Base-by-base conservation (phyloP, 2,888 invertebrate genomes). In the Harmothoe impar region DNA sequence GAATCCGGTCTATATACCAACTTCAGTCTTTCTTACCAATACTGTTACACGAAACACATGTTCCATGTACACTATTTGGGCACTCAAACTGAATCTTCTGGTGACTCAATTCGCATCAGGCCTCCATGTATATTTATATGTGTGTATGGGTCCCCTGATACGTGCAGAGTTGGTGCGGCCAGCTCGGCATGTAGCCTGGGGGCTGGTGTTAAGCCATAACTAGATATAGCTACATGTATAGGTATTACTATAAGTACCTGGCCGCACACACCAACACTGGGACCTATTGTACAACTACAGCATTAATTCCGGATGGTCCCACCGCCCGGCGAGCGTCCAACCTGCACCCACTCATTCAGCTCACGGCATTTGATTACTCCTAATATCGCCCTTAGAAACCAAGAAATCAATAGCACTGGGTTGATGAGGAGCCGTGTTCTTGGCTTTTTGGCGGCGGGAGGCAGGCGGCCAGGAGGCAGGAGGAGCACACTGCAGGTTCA, bases 341-440 rank as follows among this genome's bases (percentile, higher is more conserved):
- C 62, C 43, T 43, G 43, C 43, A n/a, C 62, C 62, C 62, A 62
- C 62, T n/a, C 62, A 20, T 62, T 62, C 62, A 62, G 23, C 23
- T 81, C 81, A 33, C 81, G 23, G 35, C 15, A 43, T 81, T 81
- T 86, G 86, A 86, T 54, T 86, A 52, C 54, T 25, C 29, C 56
- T 29, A 86, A n/a, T 56, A 86, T 86, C 86, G 86, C 33, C 86
- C 86, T 52, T 86, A 31, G 86, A 86, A 86, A 86, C 86, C 54
- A 54, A 54, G 86, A 12, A 33, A 86, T 52, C 86, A 54, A 86
- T 86, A 54, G 54, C 17, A n/a, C 62, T 25, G 62, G 62, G 62
- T 23, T 62, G 62, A 62, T 62, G 62, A 25, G 62, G 62, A 25
- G 62, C 62, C 23, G 62, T 62, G 62, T 23, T 23, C 62, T 23